A percentile compares a stretch with the other conserved stretches of the same genome.
phyloP scores from a whole-genome alignment of 2,888 invertebrate species.

The Latrodectus hesperus region DNA sequence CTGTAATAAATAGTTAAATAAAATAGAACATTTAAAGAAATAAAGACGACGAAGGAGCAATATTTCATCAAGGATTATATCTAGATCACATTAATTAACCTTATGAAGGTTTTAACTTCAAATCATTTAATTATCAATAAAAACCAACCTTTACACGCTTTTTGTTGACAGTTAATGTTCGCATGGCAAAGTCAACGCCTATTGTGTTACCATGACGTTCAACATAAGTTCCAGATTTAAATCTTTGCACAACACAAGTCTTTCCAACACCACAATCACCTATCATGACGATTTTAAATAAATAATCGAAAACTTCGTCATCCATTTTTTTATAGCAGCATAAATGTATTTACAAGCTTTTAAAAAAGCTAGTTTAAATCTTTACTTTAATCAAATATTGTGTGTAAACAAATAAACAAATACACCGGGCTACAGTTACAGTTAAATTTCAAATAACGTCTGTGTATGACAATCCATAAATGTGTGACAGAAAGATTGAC shows the following conservation, averaged over 20 bases:
- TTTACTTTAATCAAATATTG: neutral
- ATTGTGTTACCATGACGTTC: constrained; percentile 97
- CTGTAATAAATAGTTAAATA: neutral
- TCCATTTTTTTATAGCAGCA: constrained; percentile 66
- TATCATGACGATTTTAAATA: constrained; percentile 95
- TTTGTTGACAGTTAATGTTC: constrained; percentile 93
- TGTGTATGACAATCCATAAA: neutral
- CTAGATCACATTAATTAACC: no score
- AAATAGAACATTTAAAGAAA: neutral
- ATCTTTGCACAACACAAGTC: constrained; percentile 95
- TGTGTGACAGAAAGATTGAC: no score
- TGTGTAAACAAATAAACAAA: neutral
- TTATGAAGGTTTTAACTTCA: neutral
- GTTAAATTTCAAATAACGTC: neutral
- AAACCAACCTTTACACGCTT: constrained; percentile 91
- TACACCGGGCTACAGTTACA: neutral
- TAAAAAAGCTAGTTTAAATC: neutral
- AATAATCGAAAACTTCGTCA: constrained; percentile 85
- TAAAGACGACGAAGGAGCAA: neutral
- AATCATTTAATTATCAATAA: neutral
- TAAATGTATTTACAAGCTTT: neutral
- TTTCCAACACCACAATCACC: constrained; percentile 83
- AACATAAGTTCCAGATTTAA: constrained; percentile 95
- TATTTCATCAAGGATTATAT: no score
- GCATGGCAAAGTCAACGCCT: constrained; percentile 99